Conservation (phyloP, 2,113 vertebrate species). For the Cygnus atratus region DNA sequence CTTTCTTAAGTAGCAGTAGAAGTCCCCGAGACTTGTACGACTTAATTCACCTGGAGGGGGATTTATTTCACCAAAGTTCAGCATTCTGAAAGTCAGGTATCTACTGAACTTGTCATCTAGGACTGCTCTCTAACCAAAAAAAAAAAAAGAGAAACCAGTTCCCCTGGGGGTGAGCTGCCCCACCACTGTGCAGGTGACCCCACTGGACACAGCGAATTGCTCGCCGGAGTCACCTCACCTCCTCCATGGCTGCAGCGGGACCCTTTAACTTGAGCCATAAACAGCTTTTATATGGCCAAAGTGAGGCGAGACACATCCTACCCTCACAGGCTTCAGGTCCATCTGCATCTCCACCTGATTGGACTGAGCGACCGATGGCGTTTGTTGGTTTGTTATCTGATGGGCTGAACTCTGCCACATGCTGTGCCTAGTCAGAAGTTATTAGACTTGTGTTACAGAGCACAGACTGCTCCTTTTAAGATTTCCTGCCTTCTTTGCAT, state of each 20-base stretch:
- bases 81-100: not conserved
- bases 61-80: not conserved
- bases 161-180: not conserved
- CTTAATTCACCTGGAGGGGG: not conserved
- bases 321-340: not conserved
- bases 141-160: not conserved
- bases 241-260: not conserved
- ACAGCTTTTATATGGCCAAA: not conserved
- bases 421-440: not conserved
- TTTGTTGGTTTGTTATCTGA: not conserved
- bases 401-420: not conserved
- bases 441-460: fast-evolving
- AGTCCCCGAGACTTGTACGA: not conserved
- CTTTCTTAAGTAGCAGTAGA: not conserved
- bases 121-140: not conserved
- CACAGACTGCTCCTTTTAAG: not conserved
- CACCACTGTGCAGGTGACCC: not conserved
- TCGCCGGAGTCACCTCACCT: not conserved
- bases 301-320: not conserved
- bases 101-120: not conserved
- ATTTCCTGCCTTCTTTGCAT: not conserved
- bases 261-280: not conserved
- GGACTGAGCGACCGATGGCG: not conserved
- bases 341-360: not conserved
- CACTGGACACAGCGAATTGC: not conserved